These are phyloP conservation scores for Psilopsiagon aymara DNA, from an alignment of 2,113 vertebrate genomes.

Conservation along the genomic window DNA sequence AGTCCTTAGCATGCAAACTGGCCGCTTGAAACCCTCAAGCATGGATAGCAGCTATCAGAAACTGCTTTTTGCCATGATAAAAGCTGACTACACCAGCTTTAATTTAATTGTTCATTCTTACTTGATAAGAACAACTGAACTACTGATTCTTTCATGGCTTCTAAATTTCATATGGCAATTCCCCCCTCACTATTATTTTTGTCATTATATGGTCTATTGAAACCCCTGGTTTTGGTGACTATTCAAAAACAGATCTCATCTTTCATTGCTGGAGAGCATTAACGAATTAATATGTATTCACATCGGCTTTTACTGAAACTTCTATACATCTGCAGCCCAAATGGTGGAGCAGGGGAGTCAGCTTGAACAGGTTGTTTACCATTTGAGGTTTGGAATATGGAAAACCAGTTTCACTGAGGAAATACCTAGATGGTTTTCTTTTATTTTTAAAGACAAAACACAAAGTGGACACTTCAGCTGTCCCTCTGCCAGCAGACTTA, in stretches of 20 bases:
- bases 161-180: neutral
- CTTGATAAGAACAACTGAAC: neutral
- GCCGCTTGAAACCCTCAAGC: neutral
- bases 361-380: neutral
- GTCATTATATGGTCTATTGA: neutral
- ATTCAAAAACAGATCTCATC: neutral
- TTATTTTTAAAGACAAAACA: neutral
- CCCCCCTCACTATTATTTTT: neutral
- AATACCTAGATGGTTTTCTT: neutral
- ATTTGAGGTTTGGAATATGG: neutral
- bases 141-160: neutral
- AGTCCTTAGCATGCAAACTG: neutral
- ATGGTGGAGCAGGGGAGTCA: neutral
- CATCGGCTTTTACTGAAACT: neutral
- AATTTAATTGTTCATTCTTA: neutral
- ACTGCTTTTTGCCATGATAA: neutral
- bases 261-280: neutral
- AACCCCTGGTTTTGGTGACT: neutral
- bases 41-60: neutral
- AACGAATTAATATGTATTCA: neutral
- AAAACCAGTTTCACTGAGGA: neutral
- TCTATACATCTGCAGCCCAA: neutral
- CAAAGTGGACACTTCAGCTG: neutral
- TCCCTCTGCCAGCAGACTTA: neutral
- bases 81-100: neutral